Conservation (phyloP, 2,797 vertebrate genomes). For the Chelidonichthys spinosus region DNA sequence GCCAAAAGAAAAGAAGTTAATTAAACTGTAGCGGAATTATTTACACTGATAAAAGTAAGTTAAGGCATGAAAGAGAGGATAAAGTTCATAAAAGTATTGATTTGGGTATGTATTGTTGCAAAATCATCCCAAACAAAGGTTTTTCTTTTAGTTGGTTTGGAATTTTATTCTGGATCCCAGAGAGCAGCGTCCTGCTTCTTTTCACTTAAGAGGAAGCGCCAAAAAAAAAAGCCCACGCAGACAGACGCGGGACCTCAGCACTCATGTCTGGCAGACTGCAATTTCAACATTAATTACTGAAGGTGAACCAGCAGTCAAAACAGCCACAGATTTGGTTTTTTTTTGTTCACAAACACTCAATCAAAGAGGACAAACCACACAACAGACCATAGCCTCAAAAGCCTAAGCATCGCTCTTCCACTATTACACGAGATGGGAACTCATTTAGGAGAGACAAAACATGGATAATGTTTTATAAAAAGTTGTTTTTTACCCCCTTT, state of each 20-base stretch:
- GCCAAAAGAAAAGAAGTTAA: conserved; percentile 43
- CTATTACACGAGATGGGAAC: conserved; percentile 31
- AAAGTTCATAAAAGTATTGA: conserved; percentile 17
- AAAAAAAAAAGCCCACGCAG: conserved; percentile 64
- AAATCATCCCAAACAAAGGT: conserved; percentile 17
- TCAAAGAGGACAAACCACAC: conserved; percentile 38
- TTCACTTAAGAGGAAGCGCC: conserved; percentile 58
- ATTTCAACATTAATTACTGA: conserved; percentile 68
- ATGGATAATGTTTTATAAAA: conserved; percentile 36
- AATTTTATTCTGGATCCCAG: conserved; percentile 36
- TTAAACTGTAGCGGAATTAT: conserved; percentile 40
- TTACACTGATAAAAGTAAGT: conserved; percentile 25
- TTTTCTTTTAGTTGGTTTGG: conserved; percentile 26
- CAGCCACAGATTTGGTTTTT: conserved; percentile 59
- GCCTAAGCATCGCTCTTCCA: conserved; percentile 18
- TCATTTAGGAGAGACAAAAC: conserved; percentile 38
- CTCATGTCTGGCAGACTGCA: conserved; percentile 56
- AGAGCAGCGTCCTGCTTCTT: conserved; percentile 52
- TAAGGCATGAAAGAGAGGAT: conserved; percentile 12
- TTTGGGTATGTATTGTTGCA: conserved; percentile 28
- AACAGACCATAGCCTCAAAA: conserved; percentile 25
- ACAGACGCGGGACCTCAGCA: conserved; percentile 60
- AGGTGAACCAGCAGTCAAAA: conserved; percentile 76
- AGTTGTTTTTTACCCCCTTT: neutral
- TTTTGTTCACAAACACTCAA: conserved; percentile 49